Percentiles rank a stretch among this genome's conserved stretches.
Conservation (phyloP, 92 coral and sea anemone species). For the Paragorgia papillata region DNA sequence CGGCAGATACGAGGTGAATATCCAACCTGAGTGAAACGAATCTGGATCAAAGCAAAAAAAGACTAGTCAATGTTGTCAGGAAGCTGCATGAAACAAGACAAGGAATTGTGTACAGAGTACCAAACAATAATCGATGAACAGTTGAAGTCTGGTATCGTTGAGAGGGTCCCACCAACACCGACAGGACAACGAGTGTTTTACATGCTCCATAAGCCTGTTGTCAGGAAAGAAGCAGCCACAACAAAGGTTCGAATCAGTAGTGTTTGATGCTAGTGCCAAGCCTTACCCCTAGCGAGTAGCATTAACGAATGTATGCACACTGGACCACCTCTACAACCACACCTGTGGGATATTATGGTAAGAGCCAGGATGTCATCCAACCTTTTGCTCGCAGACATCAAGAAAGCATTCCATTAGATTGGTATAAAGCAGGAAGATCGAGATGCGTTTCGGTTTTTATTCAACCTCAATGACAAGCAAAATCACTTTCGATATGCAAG, state of each 20-base stretch:
- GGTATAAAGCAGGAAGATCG: conserved; percentile 50
- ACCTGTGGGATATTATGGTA: conserved; percentile 63
- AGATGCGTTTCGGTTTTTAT: conserved; percentile 58
- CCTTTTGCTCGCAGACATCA: conserved; percentile 50
- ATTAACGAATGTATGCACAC: conserved; percentile 60
- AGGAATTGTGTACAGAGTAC: conserved; percentile 44
- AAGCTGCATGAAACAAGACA: conserved; percentile 43
- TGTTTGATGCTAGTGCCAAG: conserved; percentile 64
- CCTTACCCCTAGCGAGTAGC: conserved; percentile 58
- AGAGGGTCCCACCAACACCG: conserved; percentile 41
- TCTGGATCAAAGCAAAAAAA: conserved; percentile 1
- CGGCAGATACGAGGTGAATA: conserved; percentile 41
- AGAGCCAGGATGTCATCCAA: conserved; percentile 62
- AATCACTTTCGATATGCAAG: conserved; percentile 61
- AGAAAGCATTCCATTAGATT: conserved; percentile 61
- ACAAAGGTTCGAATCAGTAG: conserved; percentile 70
- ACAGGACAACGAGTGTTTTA: conserved; percentile 49
- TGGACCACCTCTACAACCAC: conserved; percentile 64
- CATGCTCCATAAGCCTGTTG: conserved; percentile 68
- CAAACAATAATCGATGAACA: conserved; percentile 43
- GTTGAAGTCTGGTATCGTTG: conserved; percentile 49
- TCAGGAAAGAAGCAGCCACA: conserved; percentile 55
- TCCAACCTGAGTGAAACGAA: not conserved
- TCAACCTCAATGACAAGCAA: conserved; percentile 46
- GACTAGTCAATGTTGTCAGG: conserved; percentile 34